Evolutionary conservation across 2,113 vertebrate species (phyloP).

Genomic region (Chionodraco myersi): DNA sequence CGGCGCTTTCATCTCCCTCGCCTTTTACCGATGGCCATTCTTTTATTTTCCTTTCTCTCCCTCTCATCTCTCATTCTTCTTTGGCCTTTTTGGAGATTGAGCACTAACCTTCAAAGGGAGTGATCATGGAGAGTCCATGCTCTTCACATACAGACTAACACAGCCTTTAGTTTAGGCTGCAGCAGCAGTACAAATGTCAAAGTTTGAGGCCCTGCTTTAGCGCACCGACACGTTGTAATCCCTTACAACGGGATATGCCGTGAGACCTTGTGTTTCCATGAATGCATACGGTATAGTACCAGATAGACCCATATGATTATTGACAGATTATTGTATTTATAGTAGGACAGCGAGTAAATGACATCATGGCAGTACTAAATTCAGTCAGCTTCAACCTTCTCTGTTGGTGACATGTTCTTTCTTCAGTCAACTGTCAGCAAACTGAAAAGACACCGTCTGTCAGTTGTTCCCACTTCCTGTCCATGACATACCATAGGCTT

Average conservation of each 20-base stretch:
- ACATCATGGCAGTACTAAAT: background rate
- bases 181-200: conserved; percentile 63
- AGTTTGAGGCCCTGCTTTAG: conserved; percentile 42
- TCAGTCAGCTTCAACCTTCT: conserved; percentile 22
- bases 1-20: conserved; percentile 62
- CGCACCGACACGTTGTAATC: conserved; percentile 40
- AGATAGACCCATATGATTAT: background rate
- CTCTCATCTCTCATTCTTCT: conserved; percentile 52
- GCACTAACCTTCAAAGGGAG: conserved; percentile 75
- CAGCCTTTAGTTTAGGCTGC: conserved; percentile 53
- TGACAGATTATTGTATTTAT: background rate
- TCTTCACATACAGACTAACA: conserved; percentile 48
- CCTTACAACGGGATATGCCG: conserved; percentile 21
- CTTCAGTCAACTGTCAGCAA: background rate
- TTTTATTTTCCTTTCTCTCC: conserved; percentile 55
- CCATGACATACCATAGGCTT: no score
- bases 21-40: conserved; percentile 42
- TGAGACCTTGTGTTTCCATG: background rate
- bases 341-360: no score
- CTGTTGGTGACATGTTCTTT: conserved; percentile 1
- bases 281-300: no score
- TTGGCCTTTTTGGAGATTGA: conserved; percentile 48
- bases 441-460: background rate
- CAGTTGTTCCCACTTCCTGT: background rate
- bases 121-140: conserved; percentile 45